A percentile compares a stretch with the other conserved stretches of the same genome.
Conservation (phyloP, 2,797 vertebrate species). For the Xenopus petersii region DNA sequence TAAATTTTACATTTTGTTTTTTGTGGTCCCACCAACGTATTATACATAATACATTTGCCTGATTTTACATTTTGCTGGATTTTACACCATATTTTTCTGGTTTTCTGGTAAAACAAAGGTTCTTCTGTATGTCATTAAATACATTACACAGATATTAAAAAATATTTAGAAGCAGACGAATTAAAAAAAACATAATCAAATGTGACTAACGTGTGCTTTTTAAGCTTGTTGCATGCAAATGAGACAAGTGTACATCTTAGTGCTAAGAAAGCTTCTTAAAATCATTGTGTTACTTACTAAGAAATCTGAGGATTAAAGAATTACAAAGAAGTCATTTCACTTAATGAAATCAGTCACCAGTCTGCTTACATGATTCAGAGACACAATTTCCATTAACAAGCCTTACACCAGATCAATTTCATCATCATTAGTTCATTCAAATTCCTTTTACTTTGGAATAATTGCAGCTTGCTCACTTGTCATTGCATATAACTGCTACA, state of each 20-base stretch:
- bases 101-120: too few species aligned
- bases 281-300: conserved; percentile 4
- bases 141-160: too few species aligned
- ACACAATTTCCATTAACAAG: conserved; percentile 12
- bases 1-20: too few species aligned
- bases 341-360: conserved; percentile 32
- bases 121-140: too few species aligned
- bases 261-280: conserved; percentile 31
- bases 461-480: conserved; percentile 19
- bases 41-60: too few species aligned
- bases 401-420: conserved; percentile 19
- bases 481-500: not conserved
- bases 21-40: too few species aligned
- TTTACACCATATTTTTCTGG: too few species aligned
- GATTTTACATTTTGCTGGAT: too few species aligned
- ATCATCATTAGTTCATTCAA: conserved; percentile 29
- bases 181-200: not conserved
- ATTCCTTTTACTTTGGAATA: conserved; percentile 23
- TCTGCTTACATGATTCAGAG: conserved; percentile 14
- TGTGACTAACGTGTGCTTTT: not conserved
- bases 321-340: conserved; percentile 29
- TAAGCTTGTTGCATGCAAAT: not conserved
- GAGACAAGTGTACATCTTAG: conserved; percentile 18
- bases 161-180: too few species aligned
- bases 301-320: conserved; percentile 29